Evolutionary conservation across 2,113 vertebrate species (phyloP), one percentile per base, ranked within the genome.

Genomic region (Aldabrachelys gigantea): DNA sequence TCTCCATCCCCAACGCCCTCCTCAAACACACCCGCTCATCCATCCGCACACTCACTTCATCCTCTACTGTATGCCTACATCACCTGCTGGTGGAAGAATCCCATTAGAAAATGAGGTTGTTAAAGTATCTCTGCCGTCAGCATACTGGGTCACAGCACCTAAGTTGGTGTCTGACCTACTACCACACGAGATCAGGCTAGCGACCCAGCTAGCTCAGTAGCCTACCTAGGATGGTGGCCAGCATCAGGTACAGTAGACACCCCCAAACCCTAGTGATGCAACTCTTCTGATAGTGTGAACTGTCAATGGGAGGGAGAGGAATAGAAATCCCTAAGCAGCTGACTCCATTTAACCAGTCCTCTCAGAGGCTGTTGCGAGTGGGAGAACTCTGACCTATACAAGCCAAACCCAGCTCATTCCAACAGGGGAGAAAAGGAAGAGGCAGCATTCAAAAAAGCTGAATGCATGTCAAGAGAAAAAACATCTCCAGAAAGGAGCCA

Each of bases 1-100:
- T 22, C 49, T 11, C 17, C 44, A 4, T 24, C 8, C 31, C 1
- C 21, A 72, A 4, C 2, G 3, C 5, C 2, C 0, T 3, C 5
- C n/a, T 19, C 27, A 49, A 10, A 13, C 12, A 41, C 19, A 3
- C 4, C 9, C 3, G 2, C 35, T 14, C n/a, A 3, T 6, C 41
- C 35, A 4, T 35, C 5, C 5, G 6, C 44, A 50, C 10, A 1
- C 9, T 1, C 16, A 16, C 16, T 2, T 3, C 52, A n/a, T 24
- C 8, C 65, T 52, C 17, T 0, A 35, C 62, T 22, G 29, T 38
- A 8, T 9, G 52, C 12, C 50, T 53, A 22, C 80, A 54, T 38
- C 50, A 53, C 6, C 7, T 6, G 14, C 11, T 35, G 72, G 54
- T 59, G 69, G 31, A 84, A 89, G 27, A 31, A 38, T 29, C 27